These are phyloP conservation scores for Hucho hucho DNA, from an alignment of 2,113 vertebrate species.

Conservation along the genomic window DNA sequence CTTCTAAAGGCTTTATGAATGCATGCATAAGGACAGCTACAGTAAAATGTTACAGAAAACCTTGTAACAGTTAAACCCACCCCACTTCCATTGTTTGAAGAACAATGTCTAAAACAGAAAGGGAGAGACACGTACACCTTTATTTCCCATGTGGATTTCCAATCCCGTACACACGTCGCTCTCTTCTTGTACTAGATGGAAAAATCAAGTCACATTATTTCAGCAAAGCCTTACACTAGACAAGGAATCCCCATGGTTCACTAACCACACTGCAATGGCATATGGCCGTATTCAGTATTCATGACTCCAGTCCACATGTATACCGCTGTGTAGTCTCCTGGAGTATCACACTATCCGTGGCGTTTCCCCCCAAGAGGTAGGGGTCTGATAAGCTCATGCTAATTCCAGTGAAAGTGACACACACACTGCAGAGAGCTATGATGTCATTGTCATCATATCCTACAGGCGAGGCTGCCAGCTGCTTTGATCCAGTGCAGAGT, in stretches of 20 bases:
- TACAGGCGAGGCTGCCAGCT: background rate
- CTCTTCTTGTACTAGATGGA: background rate
- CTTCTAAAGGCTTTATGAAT: too few species aligned
- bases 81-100: background rate
- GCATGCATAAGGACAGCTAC: too few species aligned
- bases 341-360: background rate
- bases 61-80: background rate
- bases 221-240: background rate
- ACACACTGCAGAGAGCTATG: background rate
- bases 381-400: slow-evolving; percentile 3
- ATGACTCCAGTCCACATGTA: background rate
- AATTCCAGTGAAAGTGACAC: background rate
- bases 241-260: background rate
- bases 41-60: background rate
- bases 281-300: background rate
- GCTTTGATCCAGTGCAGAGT: slow-evolving; percentile 3
- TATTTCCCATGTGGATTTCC: too few species aligned
- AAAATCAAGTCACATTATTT: background rate
- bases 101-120: background rate
- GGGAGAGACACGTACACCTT: background rate
- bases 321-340: background rate
- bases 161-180: background rate
- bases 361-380: background rate
- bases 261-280: background rate
- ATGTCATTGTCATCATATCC: slow-evolving; percentile 13